Conservation (phyloP, 2,888 invertebrate species). For the Rhynchonema sp. region DNA sequence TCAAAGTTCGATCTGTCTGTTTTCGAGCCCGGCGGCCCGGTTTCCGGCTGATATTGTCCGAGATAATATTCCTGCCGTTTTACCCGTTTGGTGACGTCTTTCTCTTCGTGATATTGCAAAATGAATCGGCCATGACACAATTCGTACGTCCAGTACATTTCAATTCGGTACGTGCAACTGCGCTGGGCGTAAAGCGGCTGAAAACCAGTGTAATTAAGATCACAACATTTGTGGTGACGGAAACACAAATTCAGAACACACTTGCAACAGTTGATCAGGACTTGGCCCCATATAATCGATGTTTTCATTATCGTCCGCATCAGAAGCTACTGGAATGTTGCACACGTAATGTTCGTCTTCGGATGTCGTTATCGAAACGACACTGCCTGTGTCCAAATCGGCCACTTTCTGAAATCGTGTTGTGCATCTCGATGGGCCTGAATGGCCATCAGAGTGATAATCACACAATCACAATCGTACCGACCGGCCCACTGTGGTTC, state of each 20-base stretch:
- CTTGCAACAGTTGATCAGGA: background rate
- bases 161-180: constrained; percentile 54
- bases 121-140: constrained; percentile 77
- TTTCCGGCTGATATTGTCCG: constrained; percentile 15
- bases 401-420: too few relatives aligned
- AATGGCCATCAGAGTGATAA: too few relatives aligned
- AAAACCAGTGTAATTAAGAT: constrained; percentile 43
- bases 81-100: constrained; percentile 44
- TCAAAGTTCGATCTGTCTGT: constrained; percentile 9
- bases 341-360: constrained; percentile 67
- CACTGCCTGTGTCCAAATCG: constrained; percentile 36
- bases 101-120: constrained; percentile 86
- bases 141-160: constrained; percentile 76
- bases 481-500: too few relatives aligned
- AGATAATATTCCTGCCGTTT: constrained; percentile 20
- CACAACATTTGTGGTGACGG: constrained; percentile 16
- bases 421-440: too few relatives aligned
- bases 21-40: background rate
- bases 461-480: too few relatives aligned
- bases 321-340: constrained; percentile 46
- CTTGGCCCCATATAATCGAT: background rate
- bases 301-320: constrained; percentile 17
- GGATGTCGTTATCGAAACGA: constrained; percentile 48
- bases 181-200: constrained; percentile 54
- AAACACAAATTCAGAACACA: too few relatives aligned